Evolutionary conservation across 2,113 vertebrate genomes (phyloP), one percentile per base, ranked within the genome.

Genomic region (Hemiscyllium ocellatum): DNA sequence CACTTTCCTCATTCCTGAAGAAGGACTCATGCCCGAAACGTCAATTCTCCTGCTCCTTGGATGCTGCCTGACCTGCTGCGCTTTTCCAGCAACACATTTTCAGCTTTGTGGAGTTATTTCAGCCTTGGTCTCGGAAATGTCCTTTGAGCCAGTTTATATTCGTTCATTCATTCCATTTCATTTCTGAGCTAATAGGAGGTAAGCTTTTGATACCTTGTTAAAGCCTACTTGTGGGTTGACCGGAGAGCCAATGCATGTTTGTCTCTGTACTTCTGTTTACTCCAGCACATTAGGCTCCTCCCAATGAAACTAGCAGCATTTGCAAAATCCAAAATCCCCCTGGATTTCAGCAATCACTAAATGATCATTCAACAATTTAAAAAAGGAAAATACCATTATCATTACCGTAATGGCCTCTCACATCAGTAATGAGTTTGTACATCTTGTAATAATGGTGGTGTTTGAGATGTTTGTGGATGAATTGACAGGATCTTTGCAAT

Each of bases 331-430:
- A 95, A 96, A 95, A 91, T 95, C 96, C 69, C 97, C 96, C 96
- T 97, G 97, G 96, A 96, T 96, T 96, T 97, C 96, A 97, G 97
- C 97, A 97, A 97, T 97, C 97, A 97, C 96, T 95, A 96, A 96
- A 97, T 96, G 96, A 97, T 97, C 97, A 98, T 96, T 97, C 97
- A 97, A 96, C 94, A 95, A 61, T 61, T 96, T 96, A 95, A 96
- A 96, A 96, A 96, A 94, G 72, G 72, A 91, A 37, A 12, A 94
- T 91, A 96, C 5, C 80, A 96, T 26, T 96, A 96, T 96, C 96
- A 95, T 96, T 97, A 96, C 87, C 96, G 96, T 97, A 96, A 97
- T 96, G 96, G 96, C 97, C 97, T 96, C 97, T 83, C 37, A 1
- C 80, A 22, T 83, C 80, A 47, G 80, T 83, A 47, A 83, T 83